Conservation (phyloP, 1,140 invertebrate genomes). For the Anoplolepis gracilipes region DNA sequence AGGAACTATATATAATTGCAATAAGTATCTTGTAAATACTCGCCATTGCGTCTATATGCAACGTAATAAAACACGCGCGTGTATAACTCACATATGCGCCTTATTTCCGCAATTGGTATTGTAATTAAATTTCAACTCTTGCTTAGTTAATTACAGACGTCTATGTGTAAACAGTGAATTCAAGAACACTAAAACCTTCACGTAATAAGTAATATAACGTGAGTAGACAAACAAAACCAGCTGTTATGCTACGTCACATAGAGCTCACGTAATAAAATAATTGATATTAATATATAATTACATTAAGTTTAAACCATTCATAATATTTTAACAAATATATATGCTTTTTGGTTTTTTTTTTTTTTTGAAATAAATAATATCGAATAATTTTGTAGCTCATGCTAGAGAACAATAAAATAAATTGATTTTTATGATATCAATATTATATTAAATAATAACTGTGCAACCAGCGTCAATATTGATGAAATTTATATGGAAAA, state of each 20-base stretch:
- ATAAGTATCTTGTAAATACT: constrained; percentile 42
- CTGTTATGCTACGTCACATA: not conserved
- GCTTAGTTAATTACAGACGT: not conserved
- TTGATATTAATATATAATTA: not conserved
- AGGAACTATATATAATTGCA: constrained; percentile 27
- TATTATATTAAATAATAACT: not conserved
- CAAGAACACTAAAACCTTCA: not conserved
- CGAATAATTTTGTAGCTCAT: not conserved
- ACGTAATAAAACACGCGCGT: constrained; percentile 11
- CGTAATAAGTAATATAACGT: not conserved
- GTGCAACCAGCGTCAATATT: not conserved
- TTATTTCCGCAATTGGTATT: constrained; percentile 20
- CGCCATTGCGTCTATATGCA: constrained; percentile 13
- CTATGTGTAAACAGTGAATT: not conserved
- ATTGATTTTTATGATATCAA: not conserved
- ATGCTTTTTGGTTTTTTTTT: not conserved
- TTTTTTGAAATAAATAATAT: not conserved
- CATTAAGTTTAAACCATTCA: not conserved
- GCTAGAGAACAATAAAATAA: not conserved
- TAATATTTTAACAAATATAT: not conserved
- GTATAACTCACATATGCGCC: not conserved
- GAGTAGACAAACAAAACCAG: not conserved
- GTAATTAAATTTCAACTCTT: constrained; percentile 3
- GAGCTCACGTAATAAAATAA: not conserved
- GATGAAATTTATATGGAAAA: not conserved